Evolutionary conservation across 2,113 vertebrate species (phyloP), one percentile per base, ranked within the genome.

Genomic region (Nyctereutes procyonoides): DNA sequence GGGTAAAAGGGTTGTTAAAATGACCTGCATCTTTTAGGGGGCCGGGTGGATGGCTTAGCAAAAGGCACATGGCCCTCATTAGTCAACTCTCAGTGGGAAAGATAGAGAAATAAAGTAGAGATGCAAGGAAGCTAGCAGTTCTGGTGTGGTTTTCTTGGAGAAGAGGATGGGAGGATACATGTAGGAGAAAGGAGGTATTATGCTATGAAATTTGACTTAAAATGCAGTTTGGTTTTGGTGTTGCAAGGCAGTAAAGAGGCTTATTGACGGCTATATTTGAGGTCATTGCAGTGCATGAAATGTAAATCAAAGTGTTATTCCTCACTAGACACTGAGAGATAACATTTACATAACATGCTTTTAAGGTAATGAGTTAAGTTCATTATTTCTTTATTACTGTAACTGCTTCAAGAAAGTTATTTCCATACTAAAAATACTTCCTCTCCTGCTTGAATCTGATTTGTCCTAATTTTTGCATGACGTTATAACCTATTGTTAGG

Each of bases 381-480:
- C 96, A 95, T 96, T 97, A 95, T 94, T 97, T 97, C 96, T 97
- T 95, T 94, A 97, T 97, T 97, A 96, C 93, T 74, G 63, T 97
- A 96, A 96, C 95, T 96, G 76, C 92, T 96, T 95, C 51, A 82
- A 97, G 96, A 93, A 96, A 94, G 96, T 97, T 98, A 96, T 97
- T 98, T 97, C 95, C 94, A 84, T 90, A 87, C 96, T 96, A 95
- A 97, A 97, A 97, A 96, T 96, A 97, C 16, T 93, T 76, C n/a
- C 43, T 95, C 87, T 93, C 53, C 83, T 92, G 43, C 80, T 96
- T 58, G 88, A 94, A 65, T 96, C 87, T 86, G 91, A 98, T 97
- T 97, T 98, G 97, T 97, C 90, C 85, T 96, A 94, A 97, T 97
- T 97, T 96, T 95, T 96, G 88, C 88, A 63, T 96, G 97, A 98